Evolutionary conservation across 1,140 invertebrate genomes (phyloP).

Genomic region (Plectus sambesii): DNA sequence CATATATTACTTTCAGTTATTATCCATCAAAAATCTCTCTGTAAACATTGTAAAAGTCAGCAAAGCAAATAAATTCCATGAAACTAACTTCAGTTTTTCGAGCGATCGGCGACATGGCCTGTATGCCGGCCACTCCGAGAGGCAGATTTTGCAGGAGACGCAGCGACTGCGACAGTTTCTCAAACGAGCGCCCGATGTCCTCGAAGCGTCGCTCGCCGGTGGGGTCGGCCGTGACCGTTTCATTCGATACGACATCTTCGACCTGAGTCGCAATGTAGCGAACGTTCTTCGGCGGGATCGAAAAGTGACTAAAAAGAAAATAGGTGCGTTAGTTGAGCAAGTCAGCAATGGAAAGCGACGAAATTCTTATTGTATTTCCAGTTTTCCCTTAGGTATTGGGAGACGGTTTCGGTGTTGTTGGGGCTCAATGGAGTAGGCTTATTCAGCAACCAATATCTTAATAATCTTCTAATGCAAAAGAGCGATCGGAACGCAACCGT

Average conservation of each 20-base stretch:
- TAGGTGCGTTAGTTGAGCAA: not conserved
- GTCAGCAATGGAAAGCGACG: not conserved
- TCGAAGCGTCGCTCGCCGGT: not conserved
- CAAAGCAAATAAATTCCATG: not conserved
- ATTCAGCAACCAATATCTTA: too few species aligned
- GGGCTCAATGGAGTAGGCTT: too few species aligned
- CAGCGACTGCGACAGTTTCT: not conserved
- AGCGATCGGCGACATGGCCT: not conserved
- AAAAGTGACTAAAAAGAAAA: not conserved
- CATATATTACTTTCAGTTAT: not conserved
- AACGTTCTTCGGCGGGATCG: too few species aligned
- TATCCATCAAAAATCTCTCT: not conserved
- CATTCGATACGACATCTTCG: not conserved
- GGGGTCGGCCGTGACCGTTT: too few species aligned
- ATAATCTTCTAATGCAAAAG: too few species aligned
- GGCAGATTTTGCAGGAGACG: not conserved
- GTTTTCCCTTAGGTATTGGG: too few species aligned
- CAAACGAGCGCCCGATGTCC: not conserved
- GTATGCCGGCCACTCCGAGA: not conserved
- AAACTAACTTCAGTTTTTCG: not conserved
- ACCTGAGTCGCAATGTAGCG: not conserved
- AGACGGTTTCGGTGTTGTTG: too few species aligned
- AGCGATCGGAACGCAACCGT: too few species aligned
- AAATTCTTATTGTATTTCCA: too few species aligned
- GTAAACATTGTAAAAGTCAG: not conserved